phyloP scores from a whole-genome alignment of 2,797 vertebrate genomes.

The Pristis pectinata region DNA sequence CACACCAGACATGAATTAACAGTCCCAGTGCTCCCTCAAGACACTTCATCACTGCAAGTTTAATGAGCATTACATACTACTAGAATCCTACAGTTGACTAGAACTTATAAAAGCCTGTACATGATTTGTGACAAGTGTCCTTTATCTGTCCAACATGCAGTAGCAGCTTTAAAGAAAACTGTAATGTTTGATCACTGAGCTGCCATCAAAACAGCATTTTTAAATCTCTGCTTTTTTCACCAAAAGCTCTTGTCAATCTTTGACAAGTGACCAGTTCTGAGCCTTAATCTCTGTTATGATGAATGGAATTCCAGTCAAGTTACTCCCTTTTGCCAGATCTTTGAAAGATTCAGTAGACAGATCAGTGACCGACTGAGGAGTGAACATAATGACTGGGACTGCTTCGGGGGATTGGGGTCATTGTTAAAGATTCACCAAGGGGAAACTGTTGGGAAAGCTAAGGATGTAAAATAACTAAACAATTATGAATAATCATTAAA shows the following conservation, averaged over 20 bases:
- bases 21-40: not conserved
- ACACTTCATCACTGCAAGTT: not conserved
- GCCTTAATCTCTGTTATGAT: not conserved
- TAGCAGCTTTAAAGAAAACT: not conserved
- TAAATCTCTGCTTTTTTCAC: not conserved
- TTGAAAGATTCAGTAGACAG: not conserved
- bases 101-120: no score
- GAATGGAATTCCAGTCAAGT: not conserved
- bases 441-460: not conserved
- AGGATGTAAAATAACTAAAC: not conserved
- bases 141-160: not conserved
- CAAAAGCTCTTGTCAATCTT: not conserved
- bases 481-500: conserved; percentile 25
- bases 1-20: not conserved
- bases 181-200: not conserved
- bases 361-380: not conserved
- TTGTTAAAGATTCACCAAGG: not conserved
- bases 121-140: not conserved
- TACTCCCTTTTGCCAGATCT: not conserved
- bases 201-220: not conserved
- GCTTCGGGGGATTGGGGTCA: not conserved
- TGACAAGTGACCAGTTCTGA: not conserved
- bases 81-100: not conserved
- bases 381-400: not conserved
- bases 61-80: not conserved